Conservation (phyloP, 2,113 vertebrate species). For the Heterotis niloticus region DNA sequence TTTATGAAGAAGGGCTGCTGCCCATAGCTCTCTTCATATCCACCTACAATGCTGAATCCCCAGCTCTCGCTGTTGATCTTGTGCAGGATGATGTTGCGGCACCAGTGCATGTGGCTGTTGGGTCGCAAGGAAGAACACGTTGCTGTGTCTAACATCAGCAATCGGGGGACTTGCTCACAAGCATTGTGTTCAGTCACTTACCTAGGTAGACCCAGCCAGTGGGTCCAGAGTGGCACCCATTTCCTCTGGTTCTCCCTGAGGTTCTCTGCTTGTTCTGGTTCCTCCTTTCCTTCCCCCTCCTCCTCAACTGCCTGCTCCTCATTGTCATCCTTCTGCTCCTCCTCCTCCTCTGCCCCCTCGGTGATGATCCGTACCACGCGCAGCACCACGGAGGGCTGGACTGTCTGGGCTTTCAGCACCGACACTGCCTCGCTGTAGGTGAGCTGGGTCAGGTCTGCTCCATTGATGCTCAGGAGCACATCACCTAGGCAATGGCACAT, state of each 20-base stretch:
- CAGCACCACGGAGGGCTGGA: conserved; percentile 71
- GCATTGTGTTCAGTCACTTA: conserved; percentile 32
- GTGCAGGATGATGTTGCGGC: conserved; percentile 77
- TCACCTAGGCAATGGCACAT: conserved; percentile 65
- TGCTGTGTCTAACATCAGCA: background rate
- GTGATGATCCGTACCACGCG: conserved; percentile 60
- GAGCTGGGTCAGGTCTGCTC: conserved; percentile 79
- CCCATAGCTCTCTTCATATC: conserved; percentile 82
- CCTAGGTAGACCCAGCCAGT: conserved; percentile 84
- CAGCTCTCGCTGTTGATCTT: conserved; percentile 86
- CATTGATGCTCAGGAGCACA: conserved; percentile 81
- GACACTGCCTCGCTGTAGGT: conserved; percentile 82
- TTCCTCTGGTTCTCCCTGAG: conserved; percentile 64
- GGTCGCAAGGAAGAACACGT: background rate
- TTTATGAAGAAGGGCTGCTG: conserved; percentile 94
- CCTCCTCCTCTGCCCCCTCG: conserved; percentile 32
- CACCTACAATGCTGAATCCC: conserved; percentile 93
- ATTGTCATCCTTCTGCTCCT: too few species aligned
- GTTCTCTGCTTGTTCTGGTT: conserved; percentile 59
- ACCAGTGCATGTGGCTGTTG: conserved; percentile 81
- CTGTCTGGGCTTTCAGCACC: conserved; percentile 78
- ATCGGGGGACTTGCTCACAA: too few species aligned
- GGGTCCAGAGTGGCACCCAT: conserved; percentile 83
- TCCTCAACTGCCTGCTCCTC: conserved; percentile 35
- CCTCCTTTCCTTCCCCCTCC: conserved; percentile 47